Conservation (phyloP, 2,797 vertebrate genomes). For the Parotocinclus haroldoi region DNA sequence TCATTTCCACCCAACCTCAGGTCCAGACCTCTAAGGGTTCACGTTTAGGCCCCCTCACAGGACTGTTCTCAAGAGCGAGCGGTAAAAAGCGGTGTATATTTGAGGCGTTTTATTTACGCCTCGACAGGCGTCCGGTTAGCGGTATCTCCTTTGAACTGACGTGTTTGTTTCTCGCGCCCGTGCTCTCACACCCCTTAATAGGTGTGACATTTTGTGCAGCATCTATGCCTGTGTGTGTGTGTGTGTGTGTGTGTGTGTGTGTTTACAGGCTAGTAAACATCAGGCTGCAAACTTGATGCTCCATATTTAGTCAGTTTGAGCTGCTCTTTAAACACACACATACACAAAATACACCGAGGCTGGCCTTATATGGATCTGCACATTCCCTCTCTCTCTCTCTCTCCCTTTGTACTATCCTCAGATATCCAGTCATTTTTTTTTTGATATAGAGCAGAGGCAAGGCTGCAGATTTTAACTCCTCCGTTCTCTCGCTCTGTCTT, state of each 20-base stretch:
- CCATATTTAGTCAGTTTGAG: conserved; percentile 96
- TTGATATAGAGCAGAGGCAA: conserved; percentile 39
- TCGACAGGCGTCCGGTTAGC: too few relatives aligned
- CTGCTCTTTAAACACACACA: conserved; percentile 69
- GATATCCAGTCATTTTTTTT: background rate
- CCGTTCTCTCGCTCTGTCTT: too few relatives aligned
- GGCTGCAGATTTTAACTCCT: conserved; percentile 11
- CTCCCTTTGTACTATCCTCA: background rate
- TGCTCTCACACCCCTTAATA: conserved; percentile 20
- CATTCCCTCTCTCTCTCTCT: conserved; percentile 5
- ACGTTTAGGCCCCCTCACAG: too few relatives aligned
- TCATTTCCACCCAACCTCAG: too few relatives aligned
- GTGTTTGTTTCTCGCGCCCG: too few relatives aligned
- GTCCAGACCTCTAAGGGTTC: too few relatives aligned
- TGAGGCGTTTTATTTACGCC: too few relatives aligned
- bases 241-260: conserved; percentile 19
- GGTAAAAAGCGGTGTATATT: too few relatives aligned
- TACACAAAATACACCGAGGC: conserved; percentile 78
- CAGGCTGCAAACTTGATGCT: conserved; percentile 57
- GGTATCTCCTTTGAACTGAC: too few relatives aligned
- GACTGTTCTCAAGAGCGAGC: too few relatives aligned
- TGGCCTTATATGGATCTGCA: conserved; percentile 79
- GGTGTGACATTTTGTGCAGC: conserved; percentile 11
- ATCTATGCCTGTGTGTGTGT: conserved; percentile 9
- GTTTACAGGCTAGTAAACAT: conserved; percentile 55